Percentiles rank a stretch among this genome's conserved stretches.
phyloP scores from a whole-genome alignment of 2,888 invertebrate genomes.

The Stegana nigrithorax region DNA sequence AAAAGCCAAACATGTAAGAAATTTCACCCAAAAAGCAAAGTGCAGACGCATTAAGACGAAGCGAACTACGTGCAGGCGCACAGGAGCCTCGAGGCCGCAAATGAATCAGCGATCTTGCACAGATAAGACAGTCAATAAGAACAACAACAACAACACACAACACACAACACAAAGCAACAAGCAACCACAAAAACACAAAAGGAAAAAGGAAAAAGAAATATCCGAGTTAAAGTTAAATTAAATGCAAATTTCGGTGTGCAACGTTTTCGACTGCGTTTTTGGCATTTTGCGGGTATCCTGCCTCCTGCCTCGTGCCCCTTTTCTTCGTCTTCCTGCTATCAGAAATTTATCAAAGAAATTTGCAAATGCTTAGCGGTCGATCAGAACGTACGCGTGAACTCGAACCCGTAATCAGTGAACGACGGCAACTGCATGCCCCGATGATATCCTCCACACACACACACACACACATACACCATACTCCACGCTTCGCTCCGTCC shows the following conservation, averaged over 20 bases:
- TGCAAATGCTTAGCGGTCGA: constrained; percentile 36
- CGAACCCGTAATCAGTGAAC: constrained; percentile 32
- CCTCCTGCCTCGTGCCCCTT: neutral
- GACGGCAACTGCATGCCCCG: constrained; percentile 27
- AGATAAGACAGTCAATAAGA: constrained; percentile 12
- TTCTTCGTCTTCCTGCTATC: constrained; percentile 40
- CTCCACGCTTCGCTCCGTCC: too few species aligned
- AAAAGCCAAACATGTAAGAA: constrained; percentile 14
- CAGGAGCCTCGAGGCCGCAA: constrained; percentile 17
- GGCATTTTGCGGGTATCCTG: neutral
- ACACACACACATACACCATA: too few species aligned
- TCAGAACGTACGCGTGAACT: constrained; percentile 20
- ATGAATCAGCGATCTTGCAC: constrained; percentile 20
- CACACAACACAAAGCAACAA: too few species aligned
- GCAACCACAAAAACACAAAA: too few species aligned
- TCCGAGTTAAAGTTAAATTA: too few species aligned
- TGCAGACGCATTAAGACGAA: neutral
- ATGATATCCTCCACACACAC: constrained; percentile 10
- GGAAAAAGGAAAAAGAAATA: too few species aligned
- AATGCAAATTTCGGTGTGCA: constrained; percentile 52
- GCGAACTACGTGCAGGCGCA: constrained; percentile 2
- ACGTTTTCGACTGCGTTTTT: too few species aligned
- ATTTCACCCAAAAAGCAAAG: too few species aligned
- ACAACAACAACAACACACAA: too few species aligned
- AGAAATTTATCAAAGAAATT: constrained; percentile 55